phyloP scores from a whole-genome alignment of 2,113 vertebrate genomes.

The Ptyas mucosa region DNA sequence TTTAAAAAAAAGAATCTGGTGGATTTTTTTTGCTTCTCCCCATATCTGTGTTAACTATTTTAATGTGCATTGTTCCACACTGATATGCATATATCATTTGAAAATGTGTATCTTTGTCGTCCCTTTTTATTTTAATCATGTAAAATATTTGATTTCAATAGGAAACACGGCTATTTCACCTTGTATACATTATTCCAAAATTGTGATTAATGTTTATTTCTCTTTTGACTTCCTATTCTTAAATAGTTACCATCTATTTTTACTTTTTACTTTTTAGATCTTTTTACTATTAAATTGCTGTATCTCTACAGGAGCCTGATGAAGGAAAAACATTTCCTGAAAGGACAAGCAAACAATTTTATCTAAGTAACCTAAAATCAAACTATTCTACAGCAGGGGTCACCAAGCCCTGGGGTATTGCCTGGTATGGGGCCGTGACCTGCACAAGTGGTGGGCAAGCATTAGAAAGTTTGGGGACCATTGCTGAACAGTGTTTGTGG shows the following conservation, averaged over 20 bases:
- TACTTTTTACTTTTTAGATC: no score
- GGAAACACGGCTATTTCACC: neutral
- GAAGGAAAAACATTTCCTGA: neutral
- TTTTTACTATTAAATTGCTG: neutral
- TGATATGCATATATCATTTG: neutral
- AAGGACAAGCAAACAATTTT: neutral
- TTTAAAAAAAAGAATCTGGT: neutral
- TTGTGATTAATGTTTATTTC: neutral
- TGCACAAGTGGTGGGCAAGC: no score
- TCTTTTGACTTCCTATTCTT: no score
- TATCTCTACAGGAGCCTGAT: neutral
- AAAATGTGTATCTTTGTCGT: neutral
- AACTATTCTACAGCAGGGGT: neutral
- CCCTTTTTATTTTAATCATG: neutral
- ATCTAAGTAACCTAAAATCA: neutral
- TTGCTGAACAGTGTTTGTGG: neutral
- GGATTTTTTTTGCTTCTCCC: neutral
- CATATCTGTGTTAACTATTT: neutral
- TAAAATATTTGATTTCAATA: neutral
- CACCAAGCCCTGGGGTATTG: no score
- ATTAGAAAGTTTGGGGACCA: neutral
- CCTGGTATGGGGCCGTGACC: no score
- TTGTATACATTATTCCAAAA: neutral
- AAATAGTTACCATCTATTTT: neutral
- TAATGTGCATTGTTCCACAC: neutral